Evolutionary conservation across 2,797 vertebrate genomes (phyloP).

Genomic region (Glossophaga mutica): DNA sequence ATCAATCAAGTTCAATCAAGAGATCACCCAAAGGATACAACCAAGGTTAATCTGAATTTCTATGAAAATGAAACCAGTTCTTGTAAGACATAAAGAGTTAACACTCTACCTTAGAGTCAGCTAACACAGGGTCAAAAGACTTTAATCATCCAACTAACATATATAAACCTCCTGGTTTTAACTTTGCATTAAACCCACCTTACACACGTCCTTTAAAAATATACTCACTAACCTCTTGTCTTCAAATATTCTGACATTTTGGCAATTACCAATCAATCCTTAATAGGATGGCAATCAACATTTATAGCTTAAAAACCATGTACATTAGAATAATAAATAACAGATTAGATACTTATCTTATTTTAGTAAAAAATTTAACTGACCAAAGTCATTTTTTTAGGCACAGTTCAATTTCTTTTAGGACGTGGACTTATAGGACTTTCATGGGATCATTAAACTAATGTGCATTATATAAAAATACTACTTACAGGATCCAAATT

Average conservation of each 20-base stretch:
- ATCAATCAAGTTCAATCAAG: slow-evolving; percentile 40
- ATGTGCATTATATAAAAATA: not conserved
- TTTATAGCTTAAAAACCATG: not conserved
- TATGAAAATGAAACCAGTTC: not conserved
- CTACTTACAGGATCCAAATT: slow-evolving; percentile 94
- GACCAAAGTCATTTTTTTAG: slow-evolving; percentile 23
- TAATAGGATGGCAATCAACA: slow-evolving; percentile 30
- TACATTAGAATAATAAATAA: not conserved
- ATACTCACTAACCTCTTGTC: not conserved
- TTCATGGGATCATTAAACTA: slow-evolving; percentile 28
- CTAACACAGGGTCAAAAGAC: not conserved
- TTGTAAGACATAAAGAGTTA: not conserved
- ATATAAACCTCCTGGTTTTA: not conserved
- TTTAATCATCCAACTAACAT: slow-evolving; percentile 11
- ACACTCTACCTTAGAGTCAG: not conserved
- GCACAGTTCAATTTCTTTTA: slow-evolving; percentile 37
- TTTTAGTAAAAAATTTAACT: slow-evolving; percentile 47
- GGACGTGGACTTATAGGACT: not conserved
- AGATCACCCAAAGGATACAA: not conserved
- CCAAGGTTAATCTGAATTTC: not conserved
- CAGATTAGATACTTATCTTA: not conserved
- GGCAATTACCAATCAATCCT: slow-evolving; percentile 38
- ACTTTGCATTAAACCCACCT: slow-evolving; percentile 20
- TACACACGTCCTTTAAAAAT: not conserved
- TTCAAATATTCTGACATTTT: slow-evolving; percentile 50